Conservation (phyloP, 2,797 vertebrate genomes). For the Leptatherina wallacei region DNA sequence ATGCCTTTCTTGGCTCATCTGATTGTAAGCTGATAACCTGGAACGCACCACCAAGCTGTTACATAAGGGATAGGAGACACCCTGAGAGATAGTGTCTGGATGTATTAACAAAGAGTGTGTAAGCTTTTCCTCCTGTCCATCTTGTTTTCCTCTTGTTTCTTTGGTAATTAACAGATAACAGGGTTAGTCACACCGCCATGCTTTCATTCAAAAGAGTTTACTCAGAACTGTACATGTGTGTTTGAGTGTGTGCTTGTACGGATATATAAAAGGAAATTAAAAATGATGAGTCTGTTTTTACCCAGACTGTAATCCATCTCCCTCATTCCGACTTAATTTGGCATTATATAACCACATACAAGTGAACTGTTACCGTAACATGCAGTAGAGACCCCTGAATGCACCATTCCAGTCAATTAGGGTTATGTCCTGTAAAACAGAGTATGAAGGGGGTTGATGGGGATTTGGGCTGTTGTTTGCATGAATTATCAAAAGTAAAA, state of each 20-base stretch:
- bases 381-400: background rate
- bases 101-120: constrained; percentile 10
- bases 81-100: constrained; percentile 32
- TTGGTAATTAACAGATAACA: constrained; percentile 51
- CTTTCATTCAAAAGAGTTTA: constrained; percentile 40
- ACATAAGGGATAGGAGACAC: constrained; percentile 64
- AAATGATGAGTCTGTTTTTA: constrained; percentile 14
- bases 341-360: constrained; percentile 15
- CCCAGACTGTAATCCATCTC: constrained; percentile 35
- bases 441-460: background rate
- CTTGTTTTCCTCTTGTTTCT: constrained; percentile 50
- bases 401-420: background rate
- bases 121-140: constrained; percentile 25
- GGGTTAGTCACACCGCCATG: constrained; percentile 51
- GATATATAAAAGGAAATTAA: constrained; percentile 33
- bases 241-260: constrained; percentile 5
- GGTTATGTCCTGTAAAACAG: constrained; percentile 1
- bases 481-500: constrained; percentile 35
- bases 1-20: constrained; percentile 59
- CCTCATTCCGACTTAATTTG: constrained; percentile 35
- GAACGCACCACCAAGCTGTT: constrained; percentile 60
- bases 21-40: constrained; percentile 70
- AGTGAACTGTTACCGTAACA: background rate
- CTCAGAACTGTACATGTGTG: constrained; percentile 25
- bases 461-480: constrained; percentile 6